Base-by-base conservation (phyloP, 1,140 invertebrate species). In the Ganaspis sp. region DNA sequence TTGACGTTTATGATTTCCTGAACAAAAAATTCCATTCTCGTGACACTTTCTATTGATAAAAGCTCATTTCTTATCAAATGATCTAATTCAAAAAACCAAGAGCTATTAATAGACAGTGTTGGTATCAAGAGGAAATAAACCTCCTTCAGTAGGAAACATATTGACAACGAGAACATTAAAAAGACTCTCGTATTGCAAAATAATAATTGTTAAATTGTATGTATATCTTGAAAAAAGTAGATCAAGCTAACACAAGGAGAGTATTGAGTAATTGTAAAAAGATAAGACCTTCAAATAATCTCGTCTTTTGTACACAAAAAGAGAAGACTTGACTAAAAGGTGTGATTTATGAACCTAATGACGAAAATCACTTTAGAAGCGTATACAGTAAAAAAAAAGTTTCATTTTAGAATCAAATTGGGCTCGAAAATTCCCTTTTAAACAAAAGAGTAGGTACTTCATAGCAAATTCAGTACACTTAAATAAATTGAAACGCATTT, bases 241-340 rank as follows among this genome's bases (percentile, higher is more conserved):
- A 64, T 64, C 23, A 64, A 64, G 23, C 58, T 64, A 29, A 64
- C 23, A 64, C 58, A 64, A 15, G 54, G 4, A 58, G 12, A 64
- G 15, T 29, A 64, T n/a, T 64, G 12, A 64, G 58, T 29, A 26
- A 64, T 29, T 64, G 26, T 64, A 29, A 29, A 64, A 64, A 64
- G 23, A 64, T 8, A 64, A n/a, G 58, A 64, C 58, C 58, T 64
- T 64, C 58, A 64, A 64, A 64, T 64, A 64, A 64, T 64, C 58
- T 64, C 15, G 58, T 12, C 11, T 64, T 64, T 11, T n/a, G 21
- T 15, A 29, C 12, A 29, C 26, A 64, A 64, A 64, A 64, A 64
- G 12, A 29, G 26, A 29, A 64, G 23, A 64, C 23, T 23, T 64
- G 58, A 64, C 23, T 29, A 29, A 64, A 64, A 29, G 12, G 23